Percentiles rank a stretch among this genome's conserved stretches.
Evolutionary conservation across 1,140 invertebrate species (phyloP).

Genomic region (Zaprionus kolodkinae): DNA sequence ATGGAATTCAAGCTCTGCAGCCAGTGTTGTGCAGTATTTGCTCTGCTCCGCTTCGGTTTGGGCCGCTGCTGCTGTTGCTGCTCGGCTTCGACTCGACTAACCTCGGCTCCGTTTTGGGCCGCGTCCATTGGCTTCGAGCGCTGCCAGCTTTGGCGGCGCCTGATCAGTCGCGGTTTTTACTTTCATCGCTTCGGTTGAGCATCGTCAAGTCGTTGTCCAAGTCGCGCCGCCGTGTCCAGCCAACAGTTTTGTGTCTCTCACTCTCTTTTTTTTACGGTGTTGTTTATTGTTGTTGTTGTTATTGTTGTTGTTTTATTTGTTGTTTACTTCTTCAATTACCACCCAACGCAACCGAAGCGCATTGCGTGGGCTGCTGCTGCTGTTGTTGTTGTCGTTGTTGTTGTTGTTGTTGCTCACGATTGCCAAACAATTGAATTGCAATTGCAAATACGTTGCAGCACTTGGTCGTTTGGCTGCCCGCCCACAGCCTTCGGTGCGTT

Average conservation of each 20-base stretch:
- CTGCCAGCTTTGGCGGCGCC: constrained; percentile 59
- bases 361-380: constrained; percentile 32
- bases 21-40: constrained; percentile 7
- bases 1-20: constrained; percentile 4
- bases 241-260: constrained; percentile 32
- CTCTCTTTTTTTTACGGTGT: constrained; percentile 29
- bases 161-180: constrained; percentile 84
- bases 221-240: constrained; percentile 37
- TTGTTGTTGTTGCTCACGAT: constrained; percentile 23
- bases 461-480: constrained; percentile 5
- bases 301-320: constrained; percentile 16
- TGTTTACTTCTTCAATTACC: constrained; percentile 66
- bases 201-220: constrained; percentile 30
- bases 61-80: background rate
- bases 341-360: constrained; percentile 38
- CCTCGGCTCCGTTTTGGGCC: constrained; percentile 38
- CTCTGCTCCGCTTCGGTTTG: constrained; percentile 16
- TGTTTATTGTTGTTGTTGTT: constrained; percentile 43
- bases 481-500: background rate
- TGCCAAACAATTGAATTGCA: constrained; percentile 55
- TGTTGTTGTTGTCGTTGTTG: constrained; percentile 28
- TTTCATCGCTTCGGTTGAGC: constrained; percentile 79
- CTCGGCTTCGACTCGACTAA: constrained; percentile 18
- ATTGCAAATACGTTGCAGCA: constrained; percentile 51
- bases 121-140: constrained; percentile 62